Percentiles rank a stretch among this genome's conserved stretches.
phyloP scores from a whole-genome alignment of 2,113 vertebrate species.

The Silurus meridionalis region DNA sequence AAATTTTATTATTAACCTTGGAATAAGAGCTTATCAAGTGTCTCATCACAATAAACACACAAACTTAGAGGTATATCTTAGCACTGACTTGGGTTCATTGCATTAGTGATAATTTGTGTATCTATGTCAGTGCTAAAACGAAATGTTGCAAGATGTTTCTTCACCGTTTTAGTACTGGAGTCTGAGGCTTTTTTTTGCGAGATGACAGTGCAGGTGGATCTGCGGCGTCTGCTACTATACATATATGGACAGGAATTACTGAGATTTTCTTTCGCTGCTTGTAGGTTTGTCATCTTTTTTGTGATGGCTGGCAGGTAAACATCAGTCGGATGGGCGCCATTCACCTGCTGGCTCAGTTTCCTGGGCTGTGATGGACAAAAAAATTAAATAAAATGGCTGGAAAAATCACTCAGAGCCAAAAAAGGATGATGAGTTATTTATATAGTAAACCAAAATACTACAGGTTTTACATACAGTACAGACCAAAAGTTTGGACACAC shows the following conservation, averaged over 20 bases:
- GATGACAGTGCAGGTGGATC: constrained; percentile 64
- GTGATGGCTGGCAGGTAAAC: constrained; percentile 68
- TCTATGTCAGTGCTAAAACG: not conserved
- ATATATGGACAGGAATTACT: constrained; percentile 71
- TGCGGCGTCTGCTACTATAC: constrained; percentile 61
- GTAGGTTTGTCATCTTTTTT: constrained; percentile 57
- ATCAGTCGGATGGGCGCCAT: constrained; percentile 21
- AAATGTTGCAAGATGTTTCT: not conserved
- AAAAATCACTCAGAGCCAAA: constrained; percentile 16
- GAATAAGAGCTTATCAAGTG: not conserved
- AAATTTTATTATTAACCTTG: not conserved
- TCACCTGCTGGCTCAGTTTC: constrained; percentile 32
- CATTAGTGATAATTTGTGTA: constrained; percentile 4
- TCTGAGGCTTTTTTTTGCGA: constrained; percentile 61
- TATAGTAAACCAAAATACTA: not conserved
- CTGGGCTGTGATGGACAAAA: constrained; percentile 51
- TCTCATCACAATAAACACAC: not conserved
- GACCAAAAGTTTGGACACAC: too few species aligned
- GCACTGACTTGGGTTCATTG: not conserved
- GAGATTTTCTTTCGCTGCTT: constrained; percentile 54
- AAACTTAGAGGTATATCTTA: not conserved
- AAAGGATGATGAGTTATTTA: not conserved
- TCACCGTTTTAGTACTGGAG: constrained; percentile 60
- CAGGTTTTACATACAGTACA: not conserved
- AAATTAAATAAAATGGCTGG: not conserved